These are phyloP conservation scores for Onychostruthus taczanowskii DNA, from an alignment of 2,113 vertebrate genomes.

Conservation along the genomic window DNA sequence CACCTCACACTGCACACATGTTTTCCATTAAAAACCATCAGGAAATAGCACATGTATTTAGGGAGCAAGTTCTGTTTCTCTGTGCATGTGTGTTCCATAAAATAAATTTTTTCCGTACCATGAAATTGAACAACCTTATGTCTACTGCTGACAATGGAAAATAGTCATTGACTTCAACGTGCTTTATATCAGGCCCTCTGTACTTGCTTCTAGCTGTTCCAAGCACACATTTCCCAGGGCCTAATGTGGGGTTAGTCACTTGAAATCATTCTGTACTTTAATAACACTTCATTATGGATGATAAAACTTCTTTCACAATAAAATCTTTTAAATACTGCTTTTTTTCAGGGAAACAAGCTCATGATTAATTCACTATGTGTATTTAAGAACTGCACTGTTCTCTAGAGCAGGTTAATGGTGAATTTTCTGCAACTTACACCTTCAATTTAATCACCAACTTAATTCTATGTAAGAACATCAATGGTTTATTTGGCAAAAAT, in stretches of 20 bases:
- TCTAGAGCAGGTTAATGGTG: background rate
- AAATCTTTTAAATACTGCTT: background rate
- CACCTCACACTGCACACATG: background rate
- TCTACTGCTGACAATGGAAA: background rate
- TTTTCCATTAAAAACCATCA: constrained; percentile 4
- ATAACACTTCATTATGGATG: constrained; percentile 41
- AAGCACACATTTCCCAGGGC: background rate
- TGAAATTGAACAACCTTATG: background rate
- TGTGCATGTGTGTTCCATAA: constrained; percentile 23
- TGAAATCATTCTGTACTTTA: constrained; percentile 8
- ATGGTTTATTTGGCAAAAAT: background rate
- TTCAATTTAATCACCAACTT: background rate
- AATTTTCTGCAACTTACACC: background rate
- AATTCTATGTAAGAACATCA: background rate
- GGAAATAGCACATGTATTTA: background rate
- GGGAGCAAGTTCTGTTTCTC: background rate
- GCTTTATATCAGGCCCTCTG: background rate
- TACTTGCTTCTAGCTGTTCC: background rate
- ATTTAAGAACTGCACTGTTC: background rate
- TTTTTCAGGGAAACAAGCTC: background rate
- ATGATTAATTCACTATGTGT: background rate
- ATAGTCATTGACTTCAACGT: background rate
- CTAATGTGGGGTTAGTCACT: background rate
- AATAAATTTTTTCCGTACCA: background rate
- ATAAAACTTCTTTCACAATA: constrained; percentile 25